phyloP scores from a whole-genome alignment of 2,113 vertebrate species.

The Megatriorchis doriae region DNA sequence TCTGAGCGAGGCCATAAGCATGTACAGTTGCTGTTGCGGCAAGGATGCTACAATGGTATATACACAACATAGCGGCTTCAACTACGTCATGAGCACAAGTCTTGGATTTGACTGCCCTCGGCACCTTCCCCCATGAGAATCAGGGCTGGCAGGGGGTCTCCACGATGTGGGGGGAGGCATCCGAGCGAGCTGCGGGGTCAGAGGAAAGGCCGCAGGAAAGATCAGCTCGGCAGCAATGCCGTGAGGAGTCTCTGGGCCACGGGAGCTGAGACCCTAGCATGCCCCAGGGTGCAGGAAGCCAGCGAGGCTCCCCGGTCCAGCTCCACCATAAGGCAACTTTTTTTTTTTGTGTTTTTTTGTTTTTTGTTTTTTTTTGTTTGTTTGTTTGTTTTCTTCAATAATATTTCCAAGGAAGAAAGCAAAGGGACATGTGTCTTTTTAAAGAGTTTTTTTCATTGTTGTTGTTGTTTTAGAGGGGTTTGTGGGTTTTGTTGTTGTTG shows the following conservation, averaged over 20 bases:
- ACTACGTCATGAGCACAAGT: background rate
- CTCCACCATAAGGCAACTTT: conserved; percentile 83
- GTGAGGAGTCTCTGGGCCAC: conserved; percentile 23
- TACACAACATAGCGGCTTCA: background rate
- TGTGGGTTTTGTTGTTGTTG: background rate
- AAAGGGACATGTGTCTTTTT: conserved; percentile 65
- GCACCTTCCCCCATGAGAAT: background rate
- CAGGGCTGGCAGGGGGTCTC: background rate
- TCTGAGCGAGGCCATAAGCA: background rate
- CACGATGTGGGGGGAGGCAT: background rate
- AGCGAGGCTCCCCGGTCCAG: conserved; percentile 28
- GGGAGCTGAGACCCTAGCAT: background rate
- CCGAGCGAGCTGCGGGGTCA: background rate
- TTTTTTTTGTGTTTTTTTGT: background rate
- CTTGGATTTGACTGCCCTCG: background rate
- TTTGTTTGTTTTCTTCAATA: conserved; percentile 55
- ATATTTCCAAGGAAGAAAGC: conserved; percentile 77
- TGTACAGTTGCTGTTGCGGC: background rate
- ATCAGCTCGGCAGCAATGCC: conserved; percentile 14
- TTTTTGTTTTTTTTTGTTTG: background rate
- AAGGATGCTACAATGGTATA: background rate
- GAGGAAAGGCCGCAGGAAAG: conserved; percentile 32
- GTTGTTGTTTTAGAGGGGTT: conserved; percentile 14
- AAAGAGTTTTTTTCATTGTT: background rate
- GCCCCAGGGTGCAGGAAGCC: background rate